Evolutionary conservation across 1,140 invertebrate species (phyloP), one percentile per base, ranked within the genome.

Genomic region (Gryon sp.): DNA sequence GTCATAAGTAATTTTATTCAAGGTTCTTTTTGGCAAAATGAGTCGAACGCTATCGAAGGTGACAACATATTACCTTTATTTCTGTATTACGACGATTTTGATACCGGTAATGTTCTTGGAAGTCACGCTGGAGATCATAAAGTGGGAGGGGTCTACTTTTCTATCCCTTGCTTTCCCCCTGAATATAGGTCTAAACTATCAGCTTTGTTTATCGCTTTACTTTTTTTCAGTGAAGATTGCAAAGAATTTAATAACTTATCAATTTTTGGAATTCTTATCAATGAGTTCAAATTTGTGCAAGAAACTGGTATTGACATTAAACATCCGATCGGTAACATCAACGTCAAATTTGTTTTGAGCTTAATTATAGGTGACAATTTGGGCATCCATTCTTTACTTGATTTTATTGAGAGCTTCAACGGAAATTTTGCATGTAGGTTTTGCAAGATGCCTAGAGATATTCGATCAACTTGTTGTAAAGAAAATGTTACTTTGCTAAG

Each of bases 71-170:
- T 76, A 24, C 57, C 63, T n/a, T 26, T 66, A 18, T 65, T 63
- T 26, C 3, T 60, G 0, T 60, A 14, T 20, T 60, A n/a, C 48
- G 60, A 75, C 26, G 72, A 66, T 28, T 50, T 30, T 16, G 53
- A 57, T 32, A 36, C 52, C 5, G 45, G 72, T 4, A 75, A 75
- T 41, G 30, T 20, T 11, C 12, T 66, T 1, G 45, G 55, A 14
- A 53, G 34, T 32, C 32, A 60, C 14, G 60, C 38, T 30, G 57
- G 48, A n/a, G 28, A 18, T 40, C 9, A 82, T 79, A 73, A 68
- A 43, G 5, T 59, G 9, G n/a, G 38, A 11, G 40, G 16, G 11
- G 22, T 41, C 4, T 50, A 66, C 73, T 43, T 55, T n/a, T 11
- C 38, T 4, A 40, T 30, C 1, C 40, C 40, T 20, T 45, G 55